A percentile compares a stretch with the other conserved stretches of the same genome.
phyloP scores from a whole-genome alignment of 2,113 vertebrate species.

The Bombycilla garrulus region DNA sequence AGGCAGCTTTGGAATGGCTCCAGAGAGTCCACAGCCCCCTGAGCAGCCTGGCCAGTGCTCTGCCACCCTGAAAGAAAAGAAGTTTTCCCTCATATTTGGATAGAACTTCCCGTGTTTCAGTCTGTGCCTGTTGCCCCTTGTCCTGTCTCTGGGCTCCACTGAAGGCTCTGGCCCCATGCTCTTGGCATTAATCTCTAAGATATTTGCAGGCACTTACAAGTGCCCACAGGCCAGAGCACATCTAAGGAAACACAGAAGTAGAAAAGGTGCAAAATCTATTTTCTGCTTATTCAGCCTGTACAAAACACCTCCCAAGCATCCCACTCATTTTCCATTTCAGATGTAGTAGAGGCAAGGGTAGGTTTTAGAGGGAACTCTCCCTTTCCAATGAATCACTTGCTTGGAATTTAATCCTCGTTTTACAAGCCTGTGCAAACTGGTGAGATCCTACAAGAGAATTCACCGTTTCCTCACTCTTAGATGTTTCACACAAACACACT shows the following conservation, averaged over 20 bases:
- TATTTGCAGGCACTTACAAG: not conserved
- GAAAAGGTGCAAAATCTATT: not conserved
- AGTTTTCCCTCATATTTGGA: not conserved
- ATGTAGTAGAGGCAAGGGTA: not conserved
- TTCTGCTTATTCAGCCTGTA: not conserved
- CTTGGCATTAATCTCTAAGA: not conserved
- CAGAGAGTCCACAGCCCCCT: not conserved
- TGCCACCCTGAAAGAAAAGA: not conserved
- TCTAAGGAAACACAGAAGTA: not conserved
- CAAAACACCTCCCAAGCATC: not conserved
- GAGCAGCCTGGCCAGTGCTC: not conserved
- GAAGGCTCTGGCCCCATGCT: not conserved
- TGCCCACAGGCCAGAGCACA: not conserved
- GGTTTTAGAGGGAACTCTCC: not conserved
- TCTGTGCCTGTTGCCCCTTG: too few species aligned
- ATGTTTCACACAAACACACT: not conserved
- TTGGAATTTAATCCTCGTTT: not conserved
- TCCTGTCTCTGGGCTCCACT: not conserved
- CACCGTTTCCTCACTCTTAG: not conserved
- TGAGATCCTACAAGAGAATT: not conserved
- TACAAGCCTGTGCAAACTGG: not conserved
- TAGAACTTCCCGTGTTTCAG: not conserved
- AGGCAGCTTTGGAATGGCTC: not conserved
- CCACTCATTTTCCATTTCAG: not conserved
- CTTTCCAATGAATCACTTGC: not conserved